Conservation (phyloP, 2,888 invertebrate species). For the Nomada lathburiana region DNA sequence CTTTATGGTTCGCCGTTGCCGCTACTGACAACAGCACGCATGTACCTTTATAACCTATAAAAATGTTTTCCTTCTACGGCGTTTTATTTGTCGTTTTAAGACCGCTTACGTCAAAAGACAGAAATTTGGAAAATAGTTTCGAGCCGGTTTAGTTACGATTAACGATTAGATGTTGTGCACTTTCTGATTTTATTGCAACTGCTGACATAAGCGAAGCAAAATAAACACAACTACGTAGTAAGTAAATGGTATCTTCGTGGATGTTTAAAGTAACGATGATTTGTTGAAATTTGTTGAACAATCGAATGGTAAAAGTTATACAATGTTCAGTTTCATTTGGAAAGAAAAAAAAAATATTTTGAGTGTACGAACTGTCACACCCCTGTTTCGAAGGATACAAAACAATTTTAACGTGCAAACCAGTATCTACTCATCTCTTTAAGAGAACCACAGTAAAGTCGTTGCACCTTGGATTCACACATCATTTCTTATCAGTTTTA, state of each 20-base stretch:
- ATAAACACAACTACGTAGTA: constrained; percentile 30
- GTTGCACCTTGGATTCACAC: constrained; percentile 13
- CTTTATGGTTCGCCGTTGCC: constrained; percentile 16
- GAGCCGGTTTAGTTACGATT: neutral
- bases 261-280: neutral
- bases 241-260: neutral
- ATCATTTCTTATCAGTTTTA: constrained; percentile 31
- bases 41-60: constrained; percentile 54
- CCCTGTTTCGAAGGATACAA: constrained; percentile 54
- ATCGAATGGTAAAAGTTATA: neutral
- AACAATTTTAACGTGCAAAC: constrained; percentile 49
- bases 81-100: neutral
- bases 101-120: constrained; percentile 6
- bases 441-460: constrained; percentile 4
- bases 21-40: constrained; percentile 36
- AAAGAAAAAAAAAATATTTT: constrained; percentile 20
- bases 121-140: neutral
- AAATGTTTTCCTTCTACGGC: neutral
- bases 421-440: constrained; percentile 48
- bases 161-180: neutral
- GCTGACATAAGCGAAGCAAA: constrained; percentile 11
- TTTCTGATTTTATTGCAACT: neutral
- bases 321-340: constrained; percentile 23
- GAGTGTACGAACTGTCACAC: constrained; percentile 65
- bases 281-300: neutral